Evolutionary conservation across 1,140 invertebrate genomes (phyloP), one percentile per base, ranked within the genome.

Genomic region (Andricus grossulariae): DNA sequence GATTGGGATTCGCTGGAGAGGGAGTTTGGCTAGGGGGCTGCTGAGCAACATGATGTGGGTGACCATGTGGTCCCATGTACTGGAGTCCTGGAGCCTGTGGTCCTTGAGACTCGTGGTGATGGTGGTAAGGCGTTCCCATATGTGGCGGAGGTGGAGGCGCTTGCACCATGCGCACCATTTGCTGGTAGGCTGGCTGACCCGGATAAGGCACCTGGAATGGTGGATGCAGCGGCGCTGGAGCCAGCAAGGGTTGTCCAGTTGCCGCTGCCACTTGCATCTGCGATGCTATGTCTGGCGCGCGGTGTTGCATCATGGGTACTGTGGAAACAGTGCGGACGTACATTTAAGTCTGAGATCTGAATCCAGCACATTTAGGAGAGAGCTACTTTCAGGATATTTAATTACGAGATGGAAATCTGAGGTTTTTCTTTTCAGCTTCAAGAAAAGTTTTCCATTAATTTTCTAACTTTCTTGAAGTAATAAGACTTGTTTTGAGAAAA

Each of bases 211-310:
- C 92, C 87, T 94, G 93, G 81, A 94, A 92, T 83, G 94, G 93
- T 80, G 93, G 93, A 88, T 94, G 93, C 83, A 94, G 86, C 13
- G 94, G 95, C 7, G 94, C 95, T 13, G 96, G 93, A 50, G 96
- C 95, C 81, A 97, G 90, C 72, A 98, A 90, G 7, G 96, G 96
- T 86, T 97, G 96, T 1, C 96, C 96, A 51, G 96, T 97, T 55
- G 96, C 96, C 71, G 93, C 94, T 15, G 93, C 93, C 13, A 95
- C 95, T 86, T 96, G 95, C 92, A 96, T 95, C 84, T 95, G 94
- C 21, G 93, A 94, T 21, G 94, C 91, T 82, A 95, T 91, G 79
- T 95, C 94, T 70, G 93, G 92, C 73, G 92, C 89, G 83, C 93
- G 93, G 88, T 92, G 92, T 82, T 91, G 91, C 88, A 92, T 91